These are phyloP conservation scores for Myopa tessellatipennis DNA, from an alignment of 2,888 invertebrate species.

Conservation along the genomic window DNA sequence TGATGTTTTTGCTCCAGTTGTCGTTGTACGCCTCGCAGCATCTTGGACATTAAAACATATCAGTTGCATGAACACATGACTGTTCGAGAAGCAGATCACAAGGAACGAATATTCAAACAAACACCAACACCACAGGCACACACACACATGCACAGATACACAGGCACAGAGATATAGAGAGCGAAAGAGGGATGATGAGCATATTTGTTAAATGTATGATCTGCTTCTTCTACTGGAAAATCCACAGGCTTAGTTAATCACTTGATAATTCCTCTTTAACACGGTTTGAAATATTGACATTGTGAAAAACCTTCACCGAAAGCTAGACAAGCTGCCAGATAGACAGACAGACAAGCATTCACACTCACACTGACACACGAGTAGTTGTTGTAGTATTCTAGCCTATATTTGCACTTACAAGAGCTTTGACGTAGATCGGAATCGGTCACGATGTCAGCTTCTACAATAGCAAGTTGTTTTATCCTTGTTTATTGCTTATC, in stretches of 20 bases:
- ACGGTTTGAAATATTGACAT: background rate
- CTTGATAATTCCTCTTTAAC: slow-evolving; percentile 5
- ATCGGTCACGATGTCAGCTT: slow-evolving; percentile 15
- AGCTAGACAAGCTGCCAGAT: background rate
- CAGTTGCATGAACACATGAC: too few relatives aligned
- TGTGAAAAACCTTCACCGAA: background rate
- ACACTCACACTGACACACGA: background rate
- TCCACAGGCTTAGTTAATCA: background rate
- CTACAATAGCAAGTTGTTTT: background rate
- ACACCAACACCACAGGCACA: too few relatives aligned
- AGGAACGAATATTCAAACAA: too few relatives aligned
- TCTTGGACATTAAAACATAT: slow-evolving; percentile 39
- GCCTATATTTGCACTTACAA: background rate
- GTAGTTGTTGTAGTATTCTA: too few relatives aligned
- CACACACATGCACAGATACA: too few relatives aligned
- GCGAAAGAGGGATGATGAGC: too few relatives aligned
- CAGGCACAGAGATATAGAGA: too few relatives aligned
- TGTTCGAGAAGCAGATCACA: too few relatives aligned
- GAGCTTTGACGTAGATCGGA: background rate
- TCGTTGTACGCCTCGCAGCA: slow-evolving; percentile 23
- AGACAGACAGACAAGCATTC: background rate
- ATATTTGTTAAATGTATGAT: too few relatives aligned
- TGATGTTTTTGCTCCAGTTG: slow-evolving; percentile 22
- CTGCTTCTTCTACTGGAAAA: background rate
- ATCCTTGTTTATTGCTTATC: slow-evolving; percentile 3